Evolutionary conservation across 1,140 invertebrate species (phyloP).

Genomic region (Gonatopus flavifemur): DNA sequence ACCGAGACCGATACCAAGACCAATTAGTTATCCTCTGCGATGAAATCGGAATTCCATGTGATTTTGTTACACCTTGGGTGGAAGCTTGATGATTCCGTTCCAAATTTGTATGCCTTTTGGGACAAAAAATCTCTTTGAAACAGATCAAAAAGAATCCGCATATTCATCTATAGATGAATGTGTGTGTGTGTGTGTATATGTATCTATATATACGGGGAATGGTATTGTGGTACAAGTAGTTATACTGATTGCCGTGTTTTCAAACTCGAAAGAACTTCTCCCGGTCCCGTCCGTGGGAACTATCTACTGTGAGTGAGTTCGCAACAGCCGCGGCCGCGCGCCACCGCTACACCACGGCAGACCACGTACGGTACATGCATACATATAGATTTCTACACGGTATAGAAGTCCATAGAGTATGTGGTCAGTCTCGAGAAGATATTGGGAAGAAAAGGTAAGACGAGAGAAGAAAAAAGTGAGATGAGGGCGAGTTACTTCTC

Average conservation of each 20-base stretch:
- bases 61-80: too few relatives aligned
- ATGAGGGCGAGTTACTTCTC: conserved; percentile 26
- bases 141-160: too few relatives aligned
- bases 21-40: too few relatives aligned
- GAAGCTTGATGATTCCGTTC: too few relatives aligned
- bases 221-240: conserved; percentile 47
- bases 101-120: too few relatives aligned
- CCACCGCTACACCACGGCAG: conserved; percentile 18
- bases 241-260: conserved; percentile 55
- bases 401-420: conserved; percentile 10
- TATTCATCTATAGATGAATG: conserved; percentile 11
- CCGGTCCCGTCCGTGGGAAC: conserved; percentile 50
- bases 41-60: too few relatives aligned
- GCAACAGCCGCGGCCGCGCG: conserved; percentile 19
- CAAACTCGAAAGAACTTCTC: conserved; percentile 52
- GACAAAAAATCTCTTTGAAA: too few relatives aligned
- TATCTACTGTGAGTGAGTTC: too few relatives aligned
- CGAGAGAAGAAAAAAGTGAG: conserved; percentile 12
- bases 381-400: conserved; percentile 2
- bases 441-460: conserved; percentile 15
- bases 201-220: conserved; percentile 24
- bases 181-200: conserved; percentile 4
- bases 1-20: too few relatives aligned
- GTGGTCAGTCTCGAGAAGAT: conserved; percentile 22
- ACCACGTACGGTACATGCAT: conserved; percentile 32